Evolutionary conservation across 2,113 vertebrate species (phyloP).

Genomic region (Elephantulus edwardii): DNA sequence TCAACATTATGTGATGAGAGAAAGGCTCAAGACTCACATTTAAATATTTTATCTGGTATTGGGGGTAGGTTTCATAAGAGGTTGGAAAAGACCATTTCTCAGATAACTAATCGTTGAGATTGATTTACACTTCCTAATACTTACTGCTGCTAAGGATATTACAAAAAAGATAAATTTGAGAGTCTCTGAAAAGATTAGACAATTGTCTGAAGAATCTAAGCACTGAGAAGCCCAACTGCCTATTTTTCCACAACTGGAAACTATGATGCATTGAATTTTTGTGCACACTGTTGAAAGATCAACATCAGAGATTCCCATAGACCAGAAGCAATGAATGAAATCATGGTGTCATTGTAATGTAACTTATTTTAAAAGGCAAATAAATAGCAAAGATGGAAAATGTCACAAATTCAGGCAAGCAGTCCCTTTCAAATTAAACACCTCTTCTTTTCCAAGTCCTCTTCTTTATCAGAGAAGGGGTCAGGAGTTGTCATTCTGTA

Average conservation of each 20-base stretch:
- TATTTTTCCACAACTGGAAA: constrained; percentile 38
- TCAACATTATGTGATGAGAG: neutral
- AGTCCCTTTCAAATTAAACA: neutral
- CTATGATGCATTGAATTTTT: neutral
- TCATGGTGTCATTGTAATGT: neutral
- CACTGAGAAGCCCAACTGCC: neutral
- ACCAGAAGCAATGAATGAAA: neutral
- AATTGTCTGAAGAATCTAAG: constrained; percentile 56
- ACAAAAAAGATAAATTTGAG: constrained; percentile 54
- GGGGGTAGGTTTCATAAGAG: constrained; percentile 3
- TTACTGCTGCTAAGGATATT: constrained; percentile 51
- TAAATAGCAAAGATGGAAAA: neutral
- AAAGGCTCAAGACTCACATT: constrained; percentile 18
- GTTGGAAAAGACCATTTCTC: neutral
- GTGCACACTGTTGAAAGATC: constrained; percentile 32
- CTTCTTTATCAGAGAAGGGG: neutral
- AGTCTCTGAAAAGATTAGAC: constrained; percentile 49
- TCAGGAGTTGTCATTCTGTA: neutral
- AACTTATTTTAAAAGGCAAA: neutral
- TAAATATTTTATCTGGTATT: constrained; percentile 38
- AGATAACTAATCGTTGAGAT: constrained; percentile 24
- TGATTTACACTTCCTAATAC: constrained; percentile 45
- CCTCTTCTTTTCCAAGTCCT: neutral
- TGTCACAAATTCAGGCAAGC: neutral
- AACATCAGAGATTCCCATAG: neutral